Evolutionary conservation across 2,797 vertebrate species (phyloP).

Genomic region (Micromesistius poutassou): DNA sequence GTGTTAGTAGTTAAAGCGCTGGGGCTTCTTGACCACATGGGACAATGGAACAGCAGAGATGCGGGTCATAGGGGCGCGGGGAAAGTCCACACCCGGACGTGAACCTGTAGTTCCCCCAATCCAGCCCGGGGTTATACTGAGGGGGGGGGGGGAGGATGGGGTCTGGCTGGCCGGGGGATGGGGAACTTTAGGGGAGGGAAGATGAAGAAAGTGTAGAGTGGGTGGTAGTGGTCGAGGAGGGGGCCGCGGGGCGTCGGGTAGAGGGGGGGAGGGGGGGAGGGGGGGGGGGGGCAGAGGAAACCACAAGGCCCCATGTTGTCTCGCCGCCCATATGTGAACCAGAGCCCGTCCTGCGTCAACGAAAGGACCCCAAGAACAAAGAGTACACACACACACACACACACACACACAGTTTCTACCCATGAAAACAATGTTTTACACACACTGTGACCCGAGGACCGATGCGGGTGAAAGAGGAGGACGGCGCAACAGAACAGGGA

Average conservation of each 20-base stretch:
- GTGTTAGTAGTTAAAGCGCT: constrained; percentile 20
- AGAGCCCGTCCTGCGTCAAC: constrained; percentile 49
- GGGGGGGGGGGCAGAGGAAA: constrained; percentile 56
- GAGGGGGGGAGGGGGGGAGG: neutral
- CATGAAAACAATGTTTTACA: neutral
- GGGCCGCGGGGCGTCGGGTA: neutral
- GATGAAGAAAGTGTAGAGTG: constrained; percentile 52
- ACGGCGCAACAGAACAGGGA: constrained; percentile 46
- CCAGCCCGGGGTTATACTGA: neutral
- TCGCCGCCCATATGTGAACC: constrained; percentile 63
- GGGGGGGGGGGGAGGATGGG: neutral
- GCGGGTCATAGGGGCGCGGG: constrained; percentile 9
- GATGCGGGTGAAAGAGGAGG: constrained; percentile 48
- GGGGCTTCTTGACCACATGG: constrained; percentile 35
- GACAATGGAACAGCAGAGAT: constrained; percentile 48
- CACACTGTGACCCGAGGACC: constrained; percentile 39
- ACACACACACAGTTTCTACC: constrained; percentile 28
- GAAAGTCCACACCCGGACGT: constrained; percentile 44
- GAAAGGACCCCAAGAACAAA: constrained; percentile 31
- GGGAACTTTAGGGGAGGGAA: constrained; percentile 32
- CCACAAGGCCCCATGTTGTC: constrained; percentile 72
- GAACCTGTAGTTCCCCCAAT: constrained; percentile 41
- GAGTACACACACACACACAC: constrained; percentile 3
- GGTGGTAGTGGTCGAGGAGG: neutral
- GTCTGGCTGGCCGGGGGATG: neutral